Evolutionary conservation across 2,113 vertebrate genomes (phyloP).

Genomic region (Atherinomorus stipes): DNA sequence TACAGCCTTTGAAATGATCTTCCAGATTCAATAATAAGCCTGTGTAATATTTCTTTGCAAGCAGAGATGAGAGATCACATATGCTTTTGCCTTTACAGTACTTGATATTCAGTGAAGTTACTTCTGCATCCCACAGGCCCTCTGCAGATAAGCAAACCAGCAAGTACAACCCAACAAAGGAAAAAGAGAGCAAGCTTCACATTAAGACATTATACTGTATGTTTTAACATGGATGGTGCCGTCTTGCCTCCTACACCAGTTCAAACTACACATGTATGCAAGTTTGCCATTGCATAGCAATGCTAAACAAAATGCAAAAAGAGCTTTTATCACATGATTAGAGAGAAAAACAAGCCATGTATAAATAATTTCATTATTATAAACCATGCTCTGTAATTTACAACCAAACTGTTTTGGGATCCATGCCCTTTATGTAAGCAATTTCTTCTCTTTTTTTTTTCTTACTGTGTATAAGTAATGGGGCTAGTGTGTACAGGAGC

Average conservation of each 20-base stretch:
- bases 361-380: background rate
- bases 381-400: background rate
- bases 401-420: too few relatives aligned
- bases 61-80: constrained; percentile 21
- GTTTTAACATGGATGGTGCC: constrained; percentile 9
- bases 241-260: background rate
- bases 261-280: background rate
- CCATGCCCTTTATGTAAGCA: too few relatives aligned
- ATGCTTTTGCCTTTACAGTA: constrained; percentile 24
- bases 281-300: too few relatives aligned
- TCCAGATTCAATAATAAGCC: constrained; percentile 33
- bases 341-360: background rate
- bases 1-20: constrained; percentile 33
- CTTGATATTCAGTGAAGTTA: constrained; percentile 51
- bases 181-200: constrained; percentile 14
- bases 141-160: constrained; percentile 33
- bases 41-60: constrained; percentile 10
- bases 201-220: constrained; percentile 36
- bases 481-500: background rate
- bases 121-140: constrained; percentile 31
- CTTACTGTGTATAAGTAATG: too few relatives aligned
- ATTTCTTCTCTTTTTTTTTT: too few relatives aligned
- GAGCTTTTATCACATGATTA: background rate
- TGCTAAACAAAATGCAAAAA: background rate
- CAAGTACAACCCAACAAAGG: constrained; percentile 8